Evolutionary conservation across 1,140 invertebrate genomes (phyloP).

Genomic region (Danaus melanippus): DNA sequence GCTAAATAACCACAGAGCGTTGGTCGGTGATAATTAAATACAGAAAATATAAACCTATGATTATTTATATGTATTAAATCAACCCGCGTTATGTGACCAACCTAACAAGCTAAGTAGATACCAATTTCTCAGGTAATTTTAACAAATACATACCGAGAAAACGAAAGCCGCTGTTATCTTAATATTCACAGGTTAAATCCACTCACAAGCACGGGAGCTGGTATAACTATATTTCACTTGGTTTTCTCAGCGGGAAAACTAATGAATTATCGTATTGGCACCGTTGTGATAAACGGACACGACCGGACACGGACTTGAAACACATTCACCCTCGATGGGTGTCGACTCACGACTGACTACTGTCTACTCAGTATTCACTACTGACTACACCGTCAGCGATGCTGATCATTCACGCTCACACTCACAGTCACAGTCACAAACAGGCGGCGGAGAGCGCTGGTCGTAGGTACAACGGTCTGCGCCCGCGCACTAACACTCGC

Average conservation of each 20-base stretch:
- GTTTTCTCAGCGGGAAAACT: constrained; percentile 58
- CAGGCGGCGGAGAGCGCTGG: no score
- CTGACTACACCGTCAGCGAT: constrained; percentile 17
- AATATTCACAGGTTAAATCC: constrained; percentile 33
- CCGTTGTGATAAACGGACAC: not conserved
- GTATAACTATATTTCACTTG: constrained; percentile 49
- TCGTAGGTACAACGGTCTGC: constrained; percentile 16
- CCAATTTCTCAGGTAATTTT: constrained; percentile 2
- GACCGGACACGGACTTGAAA: constrained; percentile 1
- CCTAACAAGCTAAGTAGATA: constrained; percentile 4
- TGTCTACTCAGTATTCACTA: not conserved
- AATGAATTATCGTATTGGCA: constrained; percentile 40
- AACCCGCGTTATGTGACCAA: constrained; percentile 1
- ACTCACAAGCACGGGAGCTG: constrained; percentile 37
- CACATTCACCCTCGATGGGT: constrained; percentile 14
- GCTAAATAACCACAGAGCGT: no score
- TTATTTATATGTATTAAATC: not conserved
- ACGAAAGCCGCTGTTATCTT: constrained; percentile 1
- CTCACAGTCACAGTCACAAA: no score
- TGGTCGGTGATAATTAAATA: no score
- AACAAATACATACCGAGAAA: constrained; percentile 26
- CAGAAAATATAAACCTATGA: no score
- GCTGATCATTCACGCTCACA: constrained; percentile 35
- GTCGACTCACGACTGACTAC: constrained; percentile 33
- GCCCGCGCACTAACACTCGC: constrained; percentile 20